phyloP scores from a whole-genome alignment of 2,113 vertebrate species.

The chimpanzee (Pan troglodytes) region NHGRI_mPanTro3-v2.1_pri NC_072404.2:122027501-122028000 shows the following conservation, averaged over 20 bases:
- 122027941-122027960: background rate
- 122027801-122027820: background rate
- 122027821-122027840: background rate
- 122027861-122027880: background rate
- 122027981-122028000: background rate
- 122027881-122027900: background rate
- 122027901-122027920: background rate
- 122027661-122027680: background rate
- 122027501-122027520: background rate
- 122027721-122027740: background rate
- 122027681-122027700: background rate
- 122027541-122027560: slow-evolving; percentile 11
- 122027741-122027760: background rate
- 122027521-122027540: background rate
- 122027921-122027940: background rate
- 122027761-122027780: background rate
- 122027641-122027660: background rate
- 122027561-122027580: slow-evolving; percentile 1
- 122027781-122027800: background rate
- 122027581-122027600: background rate
- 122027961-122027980: background rate
- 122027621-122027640: background rate
- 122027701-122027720: background rate
- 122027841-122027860: background rate
- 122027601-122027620: background rate